These are phyloP conservation scores for Perccottus glenii DNA, from an alignment of 2,113 vertebrate genomes.

Conservation along the genomic window DNA sequence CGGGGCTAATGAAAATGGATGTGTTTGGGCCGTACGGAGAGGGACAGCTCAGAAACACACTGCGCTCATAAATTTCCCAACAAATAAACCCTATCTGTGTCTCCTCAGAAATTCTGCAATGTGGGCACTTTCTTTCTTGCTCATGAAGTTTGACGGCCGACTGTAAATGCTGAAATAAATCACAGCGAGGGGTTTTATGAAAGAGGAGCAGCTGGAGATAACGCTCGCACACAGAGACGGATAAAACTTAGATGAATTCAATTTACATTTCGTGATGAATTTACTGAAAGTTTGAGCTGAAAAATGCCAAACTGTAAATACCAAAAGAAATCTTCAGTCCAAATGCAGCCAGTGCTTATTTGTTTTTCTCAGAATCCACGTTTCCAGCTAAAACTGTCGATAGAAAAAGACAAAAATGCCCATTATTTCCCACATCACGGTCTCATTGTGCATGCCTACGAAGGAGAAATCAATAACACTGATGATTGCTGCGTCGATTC, in stretches of 20 bases:
- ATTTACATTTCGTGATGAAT: constrained; percentile 54
- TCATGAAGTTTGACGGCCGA: constrained; percentile 58
- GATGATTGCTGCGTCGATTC: constrained; percentile 62
- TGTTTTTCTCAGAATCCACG: constrained; percentile 24
- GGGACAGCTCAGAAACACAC: constrained; percentile 22
- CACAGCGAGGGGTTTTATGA: constrained; percentile 41
- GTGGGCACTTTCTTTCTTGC: constrained; percentile 44
- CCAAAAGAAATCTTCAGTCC: constrained; percentile 10
- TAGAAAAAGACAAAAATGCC: constrained; percentile 50
- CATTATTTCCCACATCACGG: constrained; percentile 22
- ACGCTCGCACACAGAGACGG: constrained; percentile 24
- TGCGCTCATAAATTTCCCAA: constrained; percentile 42
- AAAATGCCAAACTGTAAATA: constrained; percentile 40
- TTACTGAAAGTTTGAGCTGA: constrained; percentile 34
- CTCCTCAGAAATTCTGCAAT: constrained; percentile 53
- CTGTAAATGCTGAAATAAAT: constrained; percentile 60
- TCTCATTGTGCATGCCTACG: constrained; percentile 28
- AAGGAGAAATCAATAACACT: constrained; percentile 47
- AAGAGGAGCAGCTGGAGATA: constrained; percentile 53
- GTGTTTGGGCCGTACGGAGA: constrained; percentile 6
- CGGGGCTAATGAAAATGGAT: neutral
- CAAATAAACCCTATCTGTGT: constrained; percentile 54
- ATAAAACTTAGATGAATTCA: constrained; percentile 41
- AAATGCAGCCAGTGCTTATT: constrained; percentile 5
- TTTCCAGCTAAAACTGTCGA: constrained; percentile 32